These are phyloP conservation scores for Calcarius lapponicus DNA, from an alignment of 2,797 vertebrate genomes.

Conservation along the genomic window DNA sequence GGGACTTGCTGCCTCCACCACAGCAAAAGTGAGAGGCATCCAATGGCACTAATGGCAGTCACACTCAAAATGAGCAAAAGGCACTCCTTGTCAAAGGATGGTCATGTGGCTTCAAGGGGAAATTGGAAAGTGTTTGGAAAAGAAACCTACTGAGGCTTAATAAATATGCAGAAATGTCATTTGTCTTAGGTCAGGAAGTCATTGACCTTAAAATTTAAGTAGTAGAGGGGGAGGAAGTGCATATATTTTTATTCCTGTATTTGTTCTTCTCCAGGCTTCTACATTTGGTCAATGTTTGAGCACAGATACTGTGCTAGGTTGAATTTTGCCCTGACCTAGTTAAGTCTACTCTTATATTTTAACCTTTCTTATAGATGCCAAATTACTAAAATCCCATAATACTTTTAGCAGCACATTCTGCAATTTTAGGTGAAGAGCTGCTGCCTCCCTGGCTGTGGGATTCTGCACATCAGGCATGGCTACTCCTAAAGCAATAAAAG, in stretches of 20 bases:
- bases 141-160: background rate
- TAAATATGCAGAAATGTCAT: background rate
- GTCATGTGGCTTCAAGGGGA: background rate
- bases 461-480: background rate
- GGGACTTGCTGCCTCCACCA: background rate
- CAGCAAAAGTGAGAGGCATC: background rate
- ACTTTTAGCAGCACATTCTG: background rate
- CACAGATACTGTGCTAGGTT: rapidly evolving
- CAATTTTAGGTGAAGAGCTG: background rate
- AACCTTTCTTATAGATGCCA: background rate
- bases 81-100: background rate
- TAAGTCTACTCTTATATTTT: background rate
- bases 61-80: background rate
- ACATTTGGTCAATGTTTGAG: background rate
- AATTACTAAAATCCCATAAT: background rate
- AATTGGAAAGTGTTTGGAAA: background rate
- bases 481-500: background rate
- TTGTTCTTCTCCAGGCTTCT: background rate
- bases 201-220: background rate
- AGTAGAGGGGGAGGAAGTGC: background rate
- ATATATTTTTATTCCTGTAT: background rate
- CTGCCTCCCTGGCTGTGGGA: background rate
- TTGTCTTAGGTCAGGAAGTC: background rate
- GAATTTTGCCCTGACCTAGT: slow-evolving; percentile 5
- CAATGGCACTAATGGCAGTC: background rate